Conservation (phyloP, 2,888 invertebrate genomes). For the Tenthredo mesomela region DNA sequence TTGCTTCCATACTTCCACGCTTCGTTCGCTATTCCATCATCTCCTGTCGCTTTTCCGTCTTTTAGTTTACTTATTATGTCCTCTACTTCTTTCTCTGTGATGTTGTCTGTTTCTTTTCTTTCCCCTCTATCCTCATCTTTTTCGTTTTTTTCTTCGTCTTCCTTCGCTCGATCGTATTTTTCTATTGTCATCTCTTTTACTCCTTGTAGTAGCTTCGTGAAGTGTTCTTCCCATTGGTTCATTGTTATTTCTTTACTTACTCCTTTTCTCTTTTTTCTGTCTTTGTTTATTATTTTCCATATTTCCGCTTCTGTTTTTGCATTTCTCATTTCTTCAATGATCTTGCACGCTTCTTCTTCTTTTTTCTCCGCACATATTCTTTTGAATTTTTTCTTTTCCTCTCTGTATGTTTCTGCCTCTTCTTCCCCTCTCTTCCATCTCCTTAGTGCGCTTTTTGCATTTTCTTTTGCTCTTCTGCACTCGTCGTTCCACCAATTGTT, state of each 20-base stretch:
- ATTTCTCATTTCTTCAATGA: neutral
- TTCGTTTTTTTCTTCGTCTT: neutral
- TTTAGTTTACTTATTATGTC: too few species aligned
- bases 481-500: too few species aligned
- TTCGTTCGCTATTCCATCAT: too few species aligned
- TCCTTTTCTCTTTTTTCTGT: neutral
- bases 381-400: neutral
- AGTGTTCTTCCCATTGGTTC: constrained; percentile 53
- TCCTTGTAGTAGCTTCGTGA: constrained; percentile 45
- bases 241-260: neutral
- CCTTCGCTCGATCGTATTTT: neutral
- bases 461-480: too few species aligned
- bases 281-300: neutral
- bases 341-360: neutral
- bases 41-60: too few species aligned
- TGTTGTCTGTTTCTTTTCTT: too few species aligned
- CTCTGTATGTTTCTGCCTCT: too few species aligned
- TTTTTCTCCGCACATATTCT: neutral
- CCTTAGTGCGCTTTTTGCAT: too few species aligned
- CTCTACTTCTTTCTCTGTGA: neutral
- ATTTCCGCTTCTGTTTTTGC: neutral
- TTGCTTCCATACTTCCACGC: too few species aligned
- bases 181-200: neutral
- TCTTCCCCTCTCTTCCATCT: too few species aligned
- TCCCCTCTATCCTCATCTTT: too few species aligned